These are phyloP conservation scores for Drosophila colorata DNA, from an alignment of 2,888 invertebrate species.

Conservation along the genomic window DNA sequence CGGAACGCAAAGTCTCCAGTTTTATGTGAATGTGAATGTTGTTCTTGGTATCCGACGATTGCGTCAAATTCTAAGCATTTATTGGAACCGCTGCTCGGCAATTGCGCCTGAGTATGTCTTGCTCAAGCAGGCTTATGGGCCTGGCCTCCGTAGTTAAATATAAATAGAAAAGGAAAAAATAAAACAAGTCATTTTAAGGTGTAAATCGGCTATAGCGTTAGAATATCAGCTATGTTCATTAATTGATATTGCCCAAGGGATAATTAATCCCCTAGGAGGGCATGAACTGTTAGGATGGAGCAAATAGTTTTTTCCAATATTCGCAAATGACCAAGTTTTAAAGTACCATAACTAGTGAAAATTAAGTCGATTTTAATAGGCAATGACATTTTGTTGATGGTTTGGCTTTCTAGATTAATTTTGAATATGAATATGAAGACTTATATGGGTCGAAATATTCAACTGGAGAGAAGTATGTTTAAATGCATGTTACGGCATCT, in stretches of 20 bases:
- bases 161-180: constrained; percentile 19
- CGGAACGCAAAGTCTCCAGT: constrained; percentile 12
- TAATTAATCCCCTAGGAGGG: background rate
- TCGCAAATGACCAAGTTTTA: too few species aligned
- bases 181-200: constrained; percentile 50
- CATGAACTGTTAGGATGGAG: too few species aligned
- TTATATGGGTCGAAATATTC: too few species aligned
- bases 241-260: constrained; percentile 4
- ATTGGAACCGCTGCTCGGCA: constrained; percentile 10
- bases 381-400: too few species aligned
- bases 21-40: constrained; percentile 23
- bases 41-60: constrained; percentile 63
- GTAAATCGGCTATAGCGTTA: constrained; percentile 15
- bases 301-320: too few species aligned
- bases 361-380: too few species aligned
- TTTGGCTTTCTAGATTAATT: too few species aligned
- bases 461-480: too few species aligned
- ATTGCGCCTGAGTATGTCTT: background rate
- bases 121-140: constrained; percentile 8
- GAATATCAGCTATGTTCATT: constrained; percentile 10
- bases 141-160: constrained; percentile 36
- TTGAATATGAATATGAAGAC: too few species aligned
- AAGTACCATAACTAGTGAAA: too few species aligned
- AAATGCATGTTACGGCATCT: too few species aligned
- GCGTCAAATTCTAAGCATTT: constrained; percentile 31